Evolutionary conservation across 2,113 vertebrate species (phyloP).

Genomic region (Cephalopterus ornatus): DNA sequence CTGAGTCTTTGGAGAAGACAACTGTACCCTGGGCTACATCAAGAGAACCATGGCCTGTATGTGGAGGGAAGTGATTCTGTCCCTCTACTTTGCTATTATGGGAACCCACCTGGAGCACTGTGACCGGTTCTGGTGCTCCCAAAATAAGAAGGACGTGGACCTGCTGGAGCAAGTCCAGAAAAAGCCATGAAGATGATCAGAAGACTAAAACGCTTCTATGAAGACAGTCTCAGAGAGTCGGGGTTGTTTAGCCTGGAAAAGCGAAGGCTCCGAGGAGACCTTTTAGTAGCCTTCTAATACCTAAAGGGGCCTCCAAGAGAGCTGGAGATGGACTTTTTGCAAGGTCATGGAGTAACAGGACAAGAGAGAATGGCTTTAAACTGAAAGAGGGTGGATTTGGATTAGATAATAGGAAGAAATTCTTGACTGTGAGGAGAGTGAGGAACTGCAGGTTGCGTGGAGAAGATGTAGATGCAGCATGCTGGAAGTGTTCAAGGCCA

Average conservation of each 20-base stretch:
- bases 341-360: not conserved
- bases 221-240: not conserved
- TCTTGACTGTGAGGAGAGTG: not conserved
- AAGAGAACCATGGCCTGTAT: not conserved
- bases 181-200: not conserved
- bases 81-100: not conserved
- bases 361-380: not conserved
- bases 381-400: not conserved
- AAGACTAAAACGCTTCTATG: fast-evolving
- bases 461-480: not conserved
- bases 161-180: not conserved
- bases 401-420: not conserved
- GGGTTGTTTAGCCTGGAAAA: not conserved
- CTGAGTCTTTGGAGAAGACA: not conserved
- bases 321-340: not conserved
- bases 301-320: not conserved
- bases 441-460: not conserved
- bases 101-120: not conserved
- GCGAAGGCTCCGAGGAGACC: not conserved
- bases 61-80: not conserved
- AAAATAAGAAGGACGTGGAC: not conserved
- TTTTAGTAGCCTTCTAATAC: not conserved
- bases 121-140: not conserved
- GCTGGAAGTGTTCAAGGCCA: not conserved
- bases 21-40: not conserved